Evolutionary conservation across 2,113 vertebrate genomes (phyloP), one percentile per base, ranked within the genome.

Genomic region (Cottus gobio): DNA sequence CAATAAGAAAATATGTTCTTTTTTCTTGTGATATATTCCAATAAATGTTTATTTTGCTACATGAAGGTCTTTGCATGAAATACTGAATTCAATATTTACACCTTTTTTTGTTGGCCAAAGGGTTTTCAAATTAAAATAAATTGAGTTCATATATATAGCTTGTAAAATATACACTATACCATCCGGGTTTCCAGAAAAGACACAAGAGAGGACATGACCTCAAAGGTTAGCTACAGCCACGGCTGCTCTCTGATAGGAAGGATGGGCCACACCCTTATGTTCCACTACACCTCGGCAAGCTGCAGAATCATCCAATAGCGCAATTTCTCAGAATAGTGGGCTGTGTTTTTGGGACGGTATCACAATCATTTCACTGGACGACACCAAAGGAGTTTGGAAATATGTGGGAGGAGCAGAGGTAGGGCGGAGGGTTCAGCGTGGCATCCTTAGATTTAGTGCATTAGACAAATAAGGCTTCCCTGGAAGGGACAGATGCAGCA

Each of bases 371-470:
- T 61, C 16, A 73, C 36, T 15, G 13, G 46, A 46, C 3, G 2
- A 76, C 58, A 80, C 34, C 15, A 71, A 69, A 24, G 22, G 20
- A 69, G 48, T 48, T 31, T 39, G 52, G 8, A 37, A 58, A 11
- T 13, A 58, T 52, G 64, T 50, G 78, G 68, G 15, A 34, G 63
- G 54, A 79, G 77, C 68, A 85, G 71, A 87, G 77, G 56, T 72
- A 68, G 64, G 90, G 83, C 44, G 63, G 62, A 10, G 75, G 75
- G 44, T 24, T 36, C 50, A 80, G 90, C 87, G 89, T 91, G 92
- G 91, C 88, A 90, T 90, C 80, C 65, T 90, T 82, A 89, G 89
- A 87, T 87, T 93, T 92, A 91, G 92, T 93, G 92, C 92, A 93
- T 88, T 88, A 81, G 80, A 91, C 83, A 76, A 84, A 86, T 94